Base-by-base conservation (phyloP, 1,140 invertebrate genomes). In the Cyclina sinensis region DNA sequence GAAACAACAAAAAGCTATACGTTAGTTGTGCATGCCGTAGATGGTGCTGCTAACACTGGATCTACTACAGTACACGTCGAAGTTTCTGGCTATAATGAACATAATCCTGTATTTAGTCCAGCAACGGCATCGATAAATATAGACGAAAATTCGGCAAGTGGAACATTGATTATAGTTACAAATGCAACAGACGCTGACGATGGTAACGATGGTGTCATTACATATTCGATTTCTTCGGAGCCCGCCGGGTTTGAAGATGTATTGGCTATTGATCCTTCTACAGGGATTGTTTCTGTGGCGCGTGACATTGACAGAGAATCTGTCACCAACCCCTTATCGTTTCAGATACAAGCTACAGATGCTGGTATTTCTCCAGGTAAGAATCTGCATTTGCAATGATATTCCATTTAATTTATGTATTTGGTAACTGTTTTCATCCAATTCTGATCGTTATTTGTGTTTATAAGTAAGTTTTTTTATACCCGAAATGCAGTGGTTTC, bases 51-150 rank as follows among this genome's bases (percentile, higher is more conserved):
- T 18, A n/a, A 89, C 57, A 59, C 88, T 46, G 43, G 65, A 37
- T 43, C 84, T n/a, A 86, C 88, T 18, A 78, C 85, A 18, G 89
- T 92, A n/a, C 88, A 89, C 14, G 70, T 94, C 32, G 51, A 68
- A 30, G 80, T 94, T 4, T 88, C 68, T 97, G 98, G 99, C 93
- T 96, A 99, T 35, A 99, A 99, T 94, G 99, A 99, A 96, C 98
- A 99, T 94, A 97, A 98, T 0, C 98, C 99, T 0, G 96, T 98
- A 30, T 99, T 99, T 46, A 65, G 59, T 5, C 88, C 92, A 14
- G 54, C 89, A 18, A 51, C 62, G 24, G 48, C 27, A 21, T 90
- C 84, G 27, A 43, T 65, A 24, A 46, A 65, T 16, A 57, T 62
- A 24, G 35, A 68, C 46, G 94, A 94, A 84, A 91, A 93, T 74